These are phyloP conservation scores for Oreortyx pictus DNA, from an alignment of 2,797 vertebrate species.

Conservation along the genomic window DNA sequence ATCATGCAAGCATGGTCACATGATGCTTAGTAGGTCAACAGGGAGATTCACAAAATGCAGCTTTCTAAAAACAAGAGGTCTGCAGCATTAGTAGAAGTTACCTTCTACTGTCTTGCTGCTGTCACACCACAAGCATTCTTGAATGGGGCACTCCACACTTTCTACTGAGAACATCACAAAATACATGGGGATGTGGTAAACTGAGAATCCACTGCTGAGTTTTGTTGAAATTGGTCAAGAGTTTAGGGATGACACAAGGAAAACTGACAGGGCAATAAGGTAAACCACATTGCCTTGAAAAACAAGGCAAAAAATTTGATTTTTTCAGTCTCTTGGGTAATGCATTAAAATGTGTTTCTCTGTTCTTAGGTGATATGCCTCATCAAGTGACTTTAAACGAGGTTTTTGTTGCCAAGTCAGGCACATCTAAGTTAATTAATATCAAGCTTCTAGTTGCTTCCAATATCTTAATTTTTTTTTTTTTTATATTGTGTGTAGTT, in stretches of 20 bases:
- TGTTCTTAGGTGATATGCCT: not conserved
- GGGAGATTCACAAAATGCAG: not conserved
- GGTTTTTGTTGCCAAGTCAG: not conserved
- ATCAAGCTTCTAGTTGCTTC: not conserved
- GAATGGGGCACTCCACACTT: not conserved
- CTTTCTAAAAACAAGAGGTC: not conserved
- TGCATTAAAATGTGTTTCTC: not conserved
- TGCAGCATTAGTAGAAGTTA: not conserved
- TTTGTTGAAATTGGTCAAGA: not conserved
- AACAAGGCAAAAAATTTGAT: not conserved
- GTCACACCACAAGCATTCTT: not conserved
- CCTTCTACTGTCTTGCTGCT: not conserved
- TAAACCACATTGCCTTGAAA: not conserved
- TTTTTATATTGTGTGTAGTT: not conserved
- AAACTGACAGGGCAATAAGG: not conserved
- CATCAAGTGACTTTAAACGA: not conserved
- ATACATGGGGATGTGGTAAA: not conserved
- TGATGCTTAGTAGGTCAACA: not conserved
- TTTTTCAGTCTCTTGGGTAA: not conserved
- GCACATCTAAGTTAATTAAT: not conserved
- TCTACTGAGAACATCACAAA: not conserved
- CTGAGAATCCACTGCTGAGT: not conserved
- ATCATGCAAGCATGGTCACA: not conserved
- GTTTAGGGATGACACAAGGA: not conserved
- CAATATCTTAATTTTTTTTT: not conserved